Base-by-base conservation (phyloP, 2,113 vertebrate species). In the Tychaedon coryphoeus region DNA sequence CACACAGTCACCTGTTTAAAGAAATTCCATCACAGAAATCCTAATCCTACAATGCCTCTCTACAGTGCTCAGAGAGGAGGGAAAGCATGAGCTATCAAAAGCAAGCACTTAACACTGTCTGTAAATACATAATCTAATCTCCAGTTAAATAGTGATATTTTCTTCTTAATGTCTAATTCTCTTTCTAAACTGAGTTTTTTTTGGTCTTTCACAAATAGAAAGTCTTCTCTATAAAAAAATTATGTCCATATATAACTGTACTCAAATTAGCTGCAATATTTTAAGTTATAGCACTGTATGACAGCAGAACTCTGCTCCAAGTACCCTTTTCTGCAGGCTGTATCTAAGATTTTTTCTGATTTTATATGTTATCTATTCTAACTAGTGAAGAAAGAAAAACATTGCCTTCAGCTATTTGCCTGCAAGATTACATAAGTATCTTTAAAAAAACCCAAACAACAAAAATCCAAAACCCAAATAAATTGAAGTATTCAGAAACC, bases 361-460 rank as follows among this genome's bases (percentile, higher is more conserved):
- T 85, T 75, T 93, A 36, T 33, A 65, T 79, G 70, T 72, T 91
- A 88, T 61, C 72, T 91, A 4, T 92, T 90, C 67, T 80, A 81
- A 71, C n/a, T 77, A 80, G 42, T 34, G 15, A 10, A 28, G 33
- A 74, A 93, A 86, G 70, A 24, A 57, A 96, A 91, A 69, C 23
- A 79, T 8, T 62, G 79, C 72, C 85, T 94, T 86, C 85, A 90
- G 82, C 88, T 93, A 88, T 76, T 95, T 88, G 69, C 61, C 90
- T 93, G n/a, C 65, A 83, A 95, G 83, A 88, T 97, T 97, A 95
- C 69, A 93, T 94, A 97, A 97, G 86, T 71, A 67, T 90, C 48
- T 94, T 58, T 6, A 24, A 53, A 76, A 77, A 77, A 10, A 2
- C 7, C 12, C 33, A 62, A 50, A 43, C 19, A 60, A 56, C 38